These are phyloP conservation scores for Hyalella azteca DNA, from an alignment of 2,888 invertebrate species.

Conservation along the genomic window DNA sequence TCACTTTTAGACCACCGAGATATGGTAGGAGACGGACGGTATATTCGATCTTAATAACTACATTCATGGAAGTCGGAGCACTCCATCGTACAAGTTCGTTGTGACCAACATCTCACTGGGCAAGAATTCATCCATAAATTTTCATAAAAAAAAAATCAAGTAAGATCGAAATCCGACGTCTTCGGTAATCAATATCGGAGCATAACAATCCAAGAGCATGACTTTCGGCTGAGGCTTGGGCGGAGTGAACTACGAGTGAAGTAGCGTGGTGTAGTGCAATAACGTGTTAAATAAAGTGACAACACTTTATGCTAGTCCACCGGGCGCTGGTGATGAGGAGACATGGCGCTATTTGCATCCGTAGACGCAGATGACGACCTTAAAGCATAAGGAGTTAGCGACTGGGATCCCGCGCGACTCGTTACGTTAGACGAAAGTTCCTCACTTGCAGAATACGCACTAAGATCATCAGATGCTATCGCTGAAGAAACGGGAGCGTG, in stretches of 20 bases:
- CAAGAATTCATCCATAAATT: not conserved
- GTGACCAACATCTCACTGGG: not conserved
- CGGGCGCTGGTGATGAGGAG: not conserved
- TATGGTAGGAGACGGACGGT: conserved; percentile 1
- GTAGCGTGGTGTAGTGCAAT: not conserved
- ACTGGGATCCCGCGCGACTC: not conserved
- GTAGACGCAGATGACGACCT: not conserved
- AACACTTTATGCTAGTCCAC: not conserved
- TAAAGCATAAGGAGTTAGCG: not conserved
- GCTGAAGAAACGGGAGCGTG: not conserved
- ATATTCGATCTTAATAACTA: not conserved
- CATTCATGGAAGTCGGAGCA: not conserved
- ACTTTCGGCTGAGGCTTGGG: not conserved
- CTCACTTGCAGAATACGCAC: not conserved
- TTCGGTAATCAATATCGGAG: not conserved
- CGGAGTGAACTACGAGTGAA: not conserved
- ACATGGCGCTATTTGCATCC: not conserved
- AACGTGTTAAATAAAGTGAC: not conserved
- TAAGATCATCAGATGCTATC: not conserved
- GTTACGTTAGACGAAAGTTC: not conserved
- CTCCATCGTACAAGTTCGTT: not conserved
- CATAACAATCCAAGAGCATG: not conserved
- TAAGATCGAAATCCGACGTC: not conserved
- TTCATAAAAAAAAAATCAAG: not conserved
- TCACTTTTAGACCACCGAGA: not conserved